phyloP scores from a whole-genome alignment of 2,113 vertebrate species.

The Phycodurus eques region DNA sequence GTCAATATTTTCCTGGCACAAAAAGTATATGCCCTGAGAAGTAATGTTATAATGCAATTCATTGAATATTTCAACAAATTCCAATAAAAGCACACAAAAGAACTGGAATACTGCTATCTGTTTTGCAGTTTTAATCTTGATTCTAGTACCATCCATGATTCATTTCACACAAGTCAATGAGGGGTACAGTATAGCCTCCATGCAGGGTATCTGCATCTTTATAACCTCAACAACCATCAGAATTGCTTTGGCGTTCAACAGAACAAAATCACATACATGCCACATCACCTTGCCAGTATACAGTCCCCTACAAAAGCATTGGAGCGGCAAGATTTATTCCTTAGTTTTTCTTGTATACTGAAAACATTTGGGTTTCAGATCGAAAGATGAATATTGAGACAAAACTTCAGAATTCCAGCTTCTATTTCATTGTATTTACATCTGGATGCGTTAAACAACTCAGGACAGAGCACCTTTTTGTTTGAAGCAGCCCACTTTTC shows the following conservation, averaged over 20 bases:
- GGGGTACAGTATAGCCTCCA: conserved; percentile 28
- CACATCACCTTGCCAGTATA: not conserved
- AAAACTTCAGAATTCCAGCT: too few relatives aligned
- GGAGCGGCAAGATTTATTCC: too few relatives aligned
- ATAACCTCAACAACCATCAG: conserved; percentile 7
- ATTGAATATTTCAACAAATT: not conserved
- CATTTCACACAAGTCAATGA: conserved; percentile 16
- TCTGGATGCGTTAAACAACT: too few relatives aligned
- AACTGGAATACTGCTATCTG: conserved; percentile 4
- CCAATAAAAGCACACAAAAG: conserved; percentile 2
- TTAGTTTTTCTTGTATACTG: too few relatives aligned
- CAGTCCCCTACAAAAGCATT: too few relatives aligned
- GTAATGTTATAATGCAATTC: not conserved
- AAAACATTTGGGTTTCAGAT: too few relatives aligned
- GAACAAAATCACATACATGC: conserved; percentile 37
- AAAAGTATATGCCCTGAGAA: conserved; percentile 4
- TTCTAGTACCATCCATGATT: conserved; percentile 22
- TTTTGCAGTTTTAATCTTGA: conserved; percentile 47
- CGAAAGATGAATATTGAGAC: too few relatives aligned
- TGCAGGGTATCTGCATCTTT: conserved; percentile 23
- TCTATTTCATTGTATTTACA: too few relatives aligned
- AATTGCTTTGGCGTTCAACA: conserved; percentile 14
- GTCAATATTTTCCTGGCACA: conserved; percentile 35
- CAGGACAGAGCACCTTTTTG: too few relatives aligned
- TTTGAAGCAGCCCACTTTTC: too few relatives aligned